These are phyloP conservation scores for Momotus momota DNA, from an alignment of 2,797 vertebrate genomes.

Conservation along the genomic window DNA sequence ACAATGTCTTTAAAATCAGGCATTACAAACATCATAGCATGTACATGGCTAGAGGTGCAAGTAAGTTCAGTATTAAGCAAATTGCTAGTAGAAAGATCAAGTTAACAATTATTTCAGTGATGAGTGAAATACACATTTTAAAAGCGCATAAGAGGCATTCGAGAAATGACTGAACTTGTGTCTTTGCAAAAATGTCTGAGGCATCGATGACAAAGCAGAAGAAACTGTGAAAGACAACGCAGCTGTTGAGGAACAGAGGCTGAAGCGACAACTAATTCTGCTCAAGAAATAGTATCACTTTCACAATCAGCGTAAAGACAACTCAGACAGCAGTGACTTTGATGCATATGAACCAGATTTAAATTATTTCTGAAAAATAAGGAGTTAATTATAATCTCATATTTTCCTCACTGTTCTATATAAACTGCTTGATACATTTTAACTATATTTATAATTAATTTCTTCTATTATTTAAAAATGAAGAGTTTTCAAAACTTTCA, in stretches of 20 bases:
- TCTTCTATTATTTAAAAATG: background rate
- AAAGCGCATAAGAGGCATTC: background rate
- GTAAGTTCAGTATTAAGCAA: background rate
- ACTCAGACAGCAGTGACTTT: background rate
- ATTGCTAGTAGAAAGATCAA: background rate
- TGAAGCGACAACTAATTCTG: background rate
- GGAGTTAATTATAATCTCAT: background rate
- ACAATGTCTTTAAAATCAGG: background rate
- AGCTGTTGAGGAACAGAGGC: background rate
- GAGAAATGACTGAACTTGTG: background rate
- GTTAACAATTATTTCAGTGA: background rate
- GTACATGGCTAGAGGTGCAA: background rate
- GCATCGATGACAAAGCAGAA: background rate
- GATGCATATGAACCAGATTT: background rate
- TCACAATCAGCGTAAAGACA: background rate
- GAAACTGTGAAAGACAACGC: background rate
- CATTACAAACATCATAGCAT: background rate
- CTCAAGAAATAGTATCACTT: background rate
- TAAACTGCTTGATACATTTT: background rate
- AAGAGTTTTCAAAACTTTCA: background rate
- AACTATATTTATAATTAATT: background rate
- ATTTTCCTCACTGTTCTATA: background rate
- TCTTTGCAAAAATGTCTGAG: background rate
- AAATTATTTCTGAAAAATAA: too few relatives aligned
- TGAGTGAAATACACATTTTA: background rate